Evolutionary conservation across 37 sponge, comb jelly and placozoan genomes (phyloP).

Genomic region (Cladorhizidae sp.): DNA sequence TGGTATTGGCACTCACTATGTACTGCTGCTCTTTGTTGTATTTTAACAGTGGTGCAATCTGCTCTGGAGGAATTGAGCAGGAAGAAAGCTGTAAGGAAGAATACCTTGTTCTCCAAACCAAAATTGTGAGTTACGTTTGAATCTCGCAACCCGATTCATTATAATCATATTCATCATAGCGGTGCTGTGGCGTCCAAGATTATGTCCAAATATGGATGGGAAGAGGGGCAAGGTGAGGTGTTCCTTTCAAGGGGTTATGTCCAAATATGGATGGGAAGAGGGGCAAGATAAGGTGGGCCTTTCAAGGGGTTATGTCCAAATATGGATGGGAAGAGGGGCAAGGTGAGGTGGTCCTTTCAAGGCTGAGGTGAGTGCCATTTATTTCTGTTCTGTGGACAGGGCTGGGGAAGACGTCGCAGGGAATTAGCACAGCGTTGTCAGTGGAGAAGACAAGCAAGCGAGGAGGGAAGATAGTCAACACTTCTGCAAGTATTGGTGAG

Average conservation of each 20-base stretch:
- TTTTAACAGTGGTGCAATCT: constrained; percentile 50
- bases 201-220: constrained; percentile 99
- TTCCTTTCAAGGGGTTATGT: constrained; percentile 91
- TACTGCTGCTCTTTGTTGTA: no score
- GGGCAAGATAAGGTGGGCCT: constrained; percentile 94
- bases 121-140: constrained; percentile 20
- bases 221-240: constrained; percentile 95
- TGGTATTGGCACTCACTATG: no score
- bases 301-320: constrained; percentile 92
- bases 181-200: constrained; percentile 85
- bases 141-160: background rate
- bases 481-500: constrained; percentile 55
- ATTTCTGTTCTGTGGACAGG: constrained; percentile 44
- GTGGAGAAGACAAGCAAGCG: constrained; percentile 93
- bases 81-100: constrained; percentile 44
- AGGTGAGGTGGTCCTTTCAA: no score
- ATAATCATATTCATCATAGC: background rate
- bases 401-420: constrained; percentile 91
- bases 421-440: constrained; percentile 91
- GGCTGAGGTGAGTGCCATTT: background rate
- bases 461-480: constrained; percentile 89
- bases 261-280: constrained; percentile 99
- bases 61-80: constrained; percentile 65
- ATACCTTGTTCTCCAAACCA: constrained; percentile 41
- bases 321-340: constrained; percentile 99